A percentile compares a stretch with the other conserved stretches of the same genome.
These are phyloP conservation scores for Rhegmatorhina hoffmannsi DNA, from an alignment of 2,113 vertebrate genomes.

Conservation along the genomic window DNA sequence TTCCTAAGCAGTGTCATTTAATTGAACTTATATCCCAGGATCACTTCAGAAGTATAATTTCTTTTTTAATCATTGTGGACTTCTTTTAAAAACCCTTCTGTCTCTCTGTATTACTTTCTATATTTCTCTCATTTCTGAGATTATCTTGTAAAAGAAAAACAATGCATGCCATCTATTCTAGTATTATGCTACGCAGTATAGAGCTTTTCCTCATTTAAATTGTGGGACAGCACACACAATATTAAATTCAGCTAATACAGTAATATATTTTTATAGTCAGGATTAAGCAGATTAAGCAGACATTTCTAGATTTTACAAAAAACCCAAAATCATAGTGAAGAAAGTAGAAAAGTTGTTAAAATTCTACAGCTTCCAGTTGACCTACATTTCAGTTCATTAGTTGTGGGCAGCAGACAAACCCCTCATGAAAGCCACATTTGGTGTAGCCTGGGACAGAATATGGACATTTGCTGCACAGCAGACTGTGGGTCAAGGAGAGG, in stretches of 20 bases:
- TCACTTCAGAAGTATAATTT: neutral
- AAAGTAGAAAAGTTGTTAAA: conserved; percentile 10
- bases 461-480: neutral
- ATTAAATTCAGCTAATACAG: neutral
- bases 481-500: neutral
- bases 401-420: neutral
- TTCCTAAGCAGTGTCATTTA: neutral
- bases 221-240: neutral
- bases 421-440: conserved; percentile 13
- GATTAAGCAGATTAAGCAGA: neutral
- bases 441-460: neutral
- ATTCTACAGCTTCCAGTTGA: conserved; percentile 30
- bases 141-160: neutral
- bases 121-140: neutral
- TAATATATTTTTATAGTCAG: neutral
- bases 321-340: neutral
- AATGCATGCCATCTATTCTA: neutral
- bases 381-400: conserved; percentile 23
- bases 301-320: neutral
- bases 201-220: neutral
- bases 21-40: neutral
- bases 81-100: neutral
- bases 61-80: neutral
- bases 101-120: neutral
- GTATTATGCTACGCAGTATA: neutral